Percentiles rank a stretch among this genome's conserved stretches.
These are phyloP conservation scores for Dascyllus trimaculatus DNA, from an alignment of 2,113 vertebrate genomes.

Conservation along the genomic window DNA sequence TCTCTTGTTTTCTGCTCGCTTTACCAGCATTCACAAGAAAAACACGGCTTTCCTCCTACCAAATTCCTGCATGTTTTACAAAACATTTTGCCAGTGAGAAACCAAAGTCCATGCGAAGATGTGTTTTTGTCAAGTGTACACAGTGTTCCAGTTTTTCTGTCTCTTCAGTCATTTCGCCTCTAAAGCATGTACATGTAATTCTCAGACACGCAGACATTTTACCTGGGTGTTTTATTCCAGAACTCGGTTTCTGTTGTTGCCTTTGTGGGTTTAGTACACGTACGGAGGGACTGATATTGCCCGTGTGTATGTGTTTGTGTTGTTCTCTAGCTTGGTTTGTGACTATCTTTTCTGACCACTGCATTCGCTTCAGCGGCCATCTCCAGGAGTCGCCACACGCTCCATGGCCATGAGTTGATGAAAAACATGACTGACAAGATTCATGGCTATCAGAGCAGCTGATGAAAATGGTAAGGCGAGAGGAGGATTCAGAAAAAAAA, in stretches of 20 bases:
- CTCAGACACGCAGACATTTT: conserved; percentile 48
- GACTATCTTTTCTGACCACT: conserved; percentile 69
- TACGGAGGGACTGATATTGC: conserved; percentile 26
- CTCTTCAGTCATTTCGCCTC: conserved; percentile 47
- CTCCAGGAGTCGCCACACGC: conserved; percentile 73
- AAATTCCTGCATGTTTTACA: conserved; percentile 54
- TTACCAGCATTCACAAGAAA: conserved; percentile 61
- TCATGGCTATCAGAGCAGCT: conserved; percentile 84
- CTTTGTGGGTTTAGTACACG: conserved; percentile 37
- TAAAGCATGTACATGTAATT: conserved; percentile 55
- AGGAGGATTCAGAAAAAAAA: conserved; percentile 66
- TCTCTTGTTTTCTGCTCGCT: conserved; percentile 68
- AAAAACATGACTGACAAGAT: conserved; percentile 88
- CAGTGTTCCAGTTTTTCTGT: conserved; percentile 53
- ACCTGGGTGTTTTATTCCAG: conserved; percentile 51
- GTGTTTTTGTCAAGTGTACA: conserved; percentile 67
- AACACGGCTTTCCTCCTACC: conserved; percentile 59
- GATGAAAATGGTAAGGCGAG: conserved; percentile 78
- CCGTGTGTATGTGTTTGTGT: conserved; percentile 44
- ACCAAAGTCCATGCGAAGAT: conserved; percentile 49
- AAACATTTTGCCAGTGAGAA: conserved; percentile 56
- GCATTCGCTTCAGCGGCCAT: conserved; percentile 75
- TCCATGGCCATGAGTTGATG: conserved; percentile 82
- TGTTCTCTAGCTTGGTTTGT: conserved; percentile 50
- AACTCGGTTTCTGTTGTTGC: conserved; percentile 36